Conservation (phyloP, 2,113 vertebrate genomes). For the Alces alces region DNA sequence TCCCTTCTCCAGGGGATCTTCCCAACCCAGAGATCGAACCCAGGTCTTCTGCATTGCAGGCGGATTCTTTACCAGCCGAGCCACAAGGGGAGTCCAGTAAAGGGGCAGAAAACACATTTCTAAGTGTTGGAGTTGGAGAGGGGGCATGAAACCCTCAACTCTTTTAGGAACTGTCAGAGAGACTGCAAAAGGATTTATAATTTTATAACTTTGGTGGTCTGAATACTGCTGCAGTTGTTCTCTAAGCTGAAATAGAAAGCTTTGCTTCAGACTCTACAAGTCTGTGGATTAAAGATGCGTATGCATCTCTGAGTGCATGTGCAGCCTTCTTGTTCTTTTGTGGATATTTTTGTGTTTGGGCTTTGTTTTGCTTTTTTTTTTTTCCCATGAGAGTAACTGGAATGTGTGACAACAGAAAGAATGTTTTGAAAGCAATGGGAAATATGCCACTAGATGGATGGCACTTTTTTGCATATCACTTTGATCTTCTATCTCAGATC, state of each 20-base stretch:
- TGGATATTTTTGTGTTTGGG: neutral
- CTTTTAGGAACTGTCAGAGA: neutral
- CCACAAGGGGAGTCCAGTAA: neutral
- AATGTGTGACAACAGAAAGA: neutral
- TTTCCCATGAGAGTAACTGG: neutral
- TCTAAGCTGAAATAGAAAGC: neutral
- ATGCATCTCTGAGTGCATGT: accelerated
- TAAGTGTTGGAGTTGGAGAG: neutral
- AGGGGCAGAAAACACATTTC: neutral
- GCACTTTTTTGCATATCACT: neutral
- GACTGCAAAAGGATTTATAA: neutral
- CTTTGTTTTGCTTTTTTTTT: neutral
- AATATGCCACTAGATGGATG: neutral
- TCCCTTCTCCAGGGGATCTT: neutral
- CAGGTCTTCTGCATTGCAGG: neutral
- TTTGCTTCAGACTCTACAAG: neutral
- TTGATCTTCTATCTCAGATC: neutral
- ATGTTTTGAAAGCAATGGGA: neutral
- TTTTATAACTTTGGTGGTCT: neutral
- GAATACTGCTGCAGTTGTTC: neutral
- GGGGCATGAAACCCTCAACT: neutral
- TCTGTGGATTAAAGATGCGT: neutral
- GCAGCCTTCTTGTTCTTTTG: neutral
- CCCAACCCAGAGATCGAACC: neutral
- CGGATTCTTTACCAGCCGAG: neutral